phyloP scores from a whole-genome alignment of 2,113 vertebrate genomes.

The Petrocephalus zakoni region DNA sequence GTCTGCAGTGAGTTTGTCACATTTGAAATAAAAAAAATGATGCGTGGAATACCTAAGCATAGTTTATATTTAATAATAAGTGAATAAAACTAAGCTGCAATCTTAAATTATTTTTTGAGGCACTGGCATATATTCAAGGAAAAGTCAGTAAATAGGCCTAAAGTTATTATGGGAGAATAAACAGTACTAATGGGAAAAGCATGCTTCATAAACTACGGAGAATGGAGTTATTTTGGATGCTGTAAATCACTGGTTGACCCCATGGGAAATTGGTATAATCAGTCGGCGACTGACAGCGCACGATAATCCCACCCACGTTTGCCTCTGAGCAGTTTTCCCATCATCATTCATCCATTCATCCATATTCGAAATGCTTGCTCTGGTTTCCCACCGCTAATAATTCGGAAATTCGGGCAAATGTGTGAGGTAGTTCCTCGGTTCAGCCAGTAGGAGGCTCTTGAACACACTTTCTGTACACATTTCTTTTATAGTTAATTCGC shows the following conservation, averaged over 20 bases:
- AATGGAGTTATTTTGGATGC: not conserved
- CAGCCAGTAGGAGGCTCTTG: not conserved
- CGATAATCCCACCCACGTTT: not conserved
- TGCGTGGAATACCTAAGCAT: not conserved
- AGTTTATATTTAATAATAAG: not conserved
- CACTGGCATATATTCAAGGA: not conserved
- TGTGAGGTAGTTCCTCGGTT: not conserved
- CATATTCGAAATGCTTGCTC: not conserved
- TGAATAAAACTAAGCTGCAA: not conserved
- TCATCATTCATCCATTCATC: not conserved
- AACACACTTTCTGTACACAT: not conserved
- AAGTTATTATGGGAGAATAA: not conserved
- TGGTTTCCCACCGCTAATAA: not conserved
- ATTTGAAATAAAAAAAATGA: not conserved
- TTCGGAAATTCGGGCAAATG: not conserved
- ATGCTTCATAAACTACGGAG: not conserved
- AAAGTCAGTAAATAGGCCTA: not conserved
- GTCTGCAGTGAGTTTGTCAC: not conserved
- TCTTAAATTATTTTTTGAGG: not conserved
- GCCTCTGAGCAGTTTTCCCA: not conserved
- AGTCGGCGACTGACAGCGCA: not conserved
- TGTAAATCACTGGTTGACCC: not conserved
- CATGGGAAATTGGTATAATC: not conserved
- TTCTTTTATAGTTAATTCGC: not conserved
- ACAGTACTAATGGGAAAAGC: not conserved